Base-by-base conservation (phyloP, 2,797 vertebrate genomes). In the Myripristis jacobus region DNA sequence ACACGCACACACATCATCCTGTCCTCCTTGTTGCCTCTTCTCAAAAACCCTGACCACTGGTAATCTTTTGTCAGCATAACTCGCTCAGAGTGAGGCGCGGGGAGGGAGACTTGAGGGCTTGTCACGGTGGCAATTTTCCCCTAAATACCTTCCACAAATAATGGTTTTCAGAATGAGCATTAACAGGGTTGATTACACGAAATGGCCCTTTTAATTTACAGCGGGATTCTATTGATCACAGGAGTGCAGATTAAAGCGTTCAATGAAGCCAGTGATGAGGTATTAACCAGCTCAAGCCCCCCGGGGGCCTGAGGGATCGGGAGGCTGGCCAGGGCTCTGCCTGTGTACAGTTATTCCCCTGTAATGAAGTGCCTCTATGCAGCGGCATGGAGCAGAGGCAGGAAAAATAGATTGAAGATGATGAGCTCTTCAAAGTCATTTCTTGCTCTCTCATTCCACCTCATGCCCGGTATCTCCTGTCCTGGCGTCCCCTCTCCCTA, bases 391-490 rank as follows among this genome's bases (percentile, higher is more conserved):
- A 96, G 96, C 94, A 93, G 93, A 90, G 93, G 96, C 95, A 96
- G 97, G 95, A 96, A 97, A 96, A 97, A 98, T 97, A 97, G 97
- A 98, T 98, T 93, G 95, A 95, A 95, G 96, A 98, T 96, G 97
- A 99, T 98, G 97, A 99, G 97, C 98, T 98, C 97, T 97, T 98
- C 96, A 98, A 98, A 98, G 97, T 98, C 97, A 98, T 98, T 97
- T 95, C 97, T 96, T 80, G 95, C 95, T 97, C 96, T 96, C 95
- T 97, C 96, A 97, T 98, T 96, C 96, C 95, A 93, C 94, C 96
- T 96, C 96, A 96, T 97, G 95, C 95, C 93, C 93, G 93, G 92
- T 91, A 48, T 91, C 95, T 93, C 95, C 93, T 89, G 93, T 91
- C 89, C 92, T 93, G 85, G 92, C 92, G 89, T 87, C 92, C 93